Evolutionary conservation across 1,140 invertebrate species (phyloP).

Genomic region (Marisa cornuarietis): DNA sequence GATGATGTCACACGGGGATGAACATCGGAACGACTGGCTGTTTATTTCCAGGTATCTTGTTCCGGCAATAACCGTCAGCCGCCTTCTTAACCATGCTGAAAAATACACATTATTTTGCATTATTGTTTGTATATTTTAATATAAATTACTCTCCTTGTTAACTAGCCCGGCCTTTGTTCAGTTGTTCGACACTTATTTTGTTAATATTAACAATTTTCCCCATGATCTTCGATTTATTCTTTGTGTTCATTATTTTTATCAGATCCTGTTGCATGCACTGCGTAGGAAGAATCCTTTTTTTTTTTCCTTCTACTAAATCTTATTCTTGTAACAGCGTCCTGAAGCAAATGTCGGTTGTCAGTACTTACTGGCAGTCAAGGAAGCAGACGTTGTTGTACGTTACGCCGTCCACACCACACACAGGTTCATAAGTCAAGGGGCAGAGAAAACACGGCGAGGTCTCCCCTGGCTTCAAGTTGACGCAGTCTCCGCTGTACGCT

Average conservation of each 20-base stretch:
- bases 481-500: constrained; percentile 1
- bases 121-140: neutral
- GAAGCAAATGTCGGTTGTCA: neutral
- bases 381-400: constrained; percentile 48
- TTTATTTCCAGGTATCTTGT: neutral
- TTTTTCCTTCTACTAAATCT: too few relatives aligned
- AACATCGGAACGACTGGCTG: neutral
- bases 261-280: too few relatives aligned
- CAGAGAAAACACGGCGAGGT: constrained; percentile 10
- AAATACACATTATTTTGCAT: neutral
- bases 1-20: neutral
- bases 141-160: neutral
- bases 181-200: neutral
- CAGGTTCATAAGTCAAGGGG: constrained; percentile 14
- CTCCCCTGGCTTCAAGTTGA: neutral
- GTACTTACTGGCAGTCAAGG: constrained; percentile 66
- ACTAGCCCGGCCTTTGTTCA: neutral
- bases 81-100: constrained; percentile 17
- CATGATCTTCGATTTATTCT: neutral
- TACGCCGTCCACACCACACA: constrained; percentile 30
- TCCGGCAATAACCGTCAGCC: constrained; percentile 7
- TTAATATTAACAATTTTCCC: too few relatives aligned
- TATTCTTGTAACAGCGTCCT: neutral
- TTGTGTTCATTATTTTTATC: neutral
- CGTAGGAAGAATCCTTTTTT: too few relatives aligned